Base-by-base conservation (phyloP, 1,140 invertebrate species). In the Platyura marginata region DNA sequence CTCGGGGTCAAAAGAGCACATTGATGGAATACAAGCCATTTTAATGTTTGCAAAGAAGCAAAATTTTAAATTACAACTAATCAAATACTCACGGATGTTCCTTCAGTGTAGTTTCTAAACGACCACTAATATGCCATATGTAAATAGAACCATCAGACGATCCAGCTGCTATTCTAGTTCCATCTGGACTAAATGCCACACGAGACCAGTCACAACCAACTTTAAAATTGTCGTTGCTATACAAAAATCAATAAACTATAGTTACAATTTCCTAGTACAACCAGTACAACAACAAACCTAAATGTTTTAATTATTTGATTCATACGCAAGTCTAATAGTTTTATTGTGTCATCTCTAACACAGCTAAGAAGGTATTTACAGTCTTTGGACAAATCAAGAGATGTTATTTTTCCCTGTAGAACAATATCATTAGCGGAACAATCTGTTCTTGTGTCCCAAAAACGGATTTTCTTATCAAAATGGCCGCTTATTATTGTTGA, bases 401-500 rank as follows among this genome's bases (percentile, higher is more conserved):
- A 97, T 5, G 93, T 97, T 34, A 98, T 81, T 72, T 90, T 91
- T 35, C 88, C 92, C 56, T 89, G 81, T 18, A 97, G 68, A 34
- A 82, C 56, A 45, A 97, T 82, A 60, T 93, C 82, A 57, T 88
- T 81, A 32, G 77, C 72, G 45, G 74, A 77, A 44, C 72, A 73
- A 49, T 84, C 80, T 2, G 79, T 80, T 52, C 92, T 72, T 45
- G 79, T 81, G 56, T 98, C 94, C 92, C 93, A 98, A 63, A 97
- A 96, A 32, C 93, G 71, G 52, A 98, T 87, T 50, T 77, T 80
- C 63, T 95, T 96, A 66, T 98, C 94, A 64, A 90, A 96, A 68
- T 98, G 94, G 13, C 91, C 92, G 51, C 91, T 95, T 46, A 98
- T 91, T 46, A 97, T 87, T 19, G 81, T 87, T 11, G 84, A 81